These are phyloP conservation scores for Ectemnius lituratus DNA, from an alignment of 2,888 invertebrate genomes.

Conservation along the genomic window DNA sequence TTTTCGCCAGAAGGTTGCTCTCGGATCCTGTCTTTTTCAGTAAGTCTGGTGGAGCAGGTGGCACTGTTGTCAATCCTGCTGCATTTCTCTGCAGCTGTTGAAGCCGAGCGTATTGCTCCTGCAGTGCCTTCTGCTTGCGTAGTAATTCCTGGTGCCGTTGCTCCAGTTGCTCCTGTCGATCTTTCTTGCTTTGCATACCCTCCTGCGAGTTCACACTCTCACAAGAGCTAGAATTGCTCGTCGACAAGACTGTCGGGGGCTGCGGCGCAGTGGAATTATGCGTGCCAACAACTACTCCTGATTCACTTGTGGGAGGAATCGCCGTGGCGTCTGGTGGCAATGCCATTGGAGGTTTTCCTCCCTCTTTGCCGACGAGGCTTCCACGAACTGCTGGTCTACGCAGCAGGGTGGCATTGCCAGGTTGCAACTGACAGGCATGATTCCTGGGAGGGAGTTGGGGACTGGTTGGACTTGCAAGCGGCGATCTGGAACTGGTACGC, in stretches of 20 bases:
- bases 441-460: constrained; percentile 83
- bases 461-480: constrained; percentile 90
- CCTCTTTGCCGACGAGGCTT: constrained; percentile 45
- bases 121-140: constrained; percentile 91
- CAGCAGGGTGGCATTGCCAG: constrained; percentile 49
- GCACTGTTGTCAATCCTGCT: constrained; percentile 81
- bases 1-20: constrained; percentile 90
- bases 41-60: constrained; percentile 82
- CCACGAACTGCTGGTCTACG: constrained; percentile 50
- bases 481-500: constrained; percentile 93
- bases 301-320: constrained; percentile 26
- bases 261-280: constrained; percentile 54
- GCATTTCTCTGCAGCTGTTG: constrained; percentile 92
- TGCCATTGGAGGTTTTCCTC: constrained; percentile 71
- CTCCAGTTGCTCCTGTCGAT: constrained; percentile 88
- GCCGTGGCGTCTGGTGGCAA: constrained; percentile 59
- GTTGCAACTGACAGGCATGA: constrained; percentile 71
- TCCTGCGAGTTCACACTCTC: constrained; percentile 88
- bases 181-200: constrained; percentile 80
- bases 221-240: constrained; percentile 86
- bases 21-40: constrained; percentile 93
- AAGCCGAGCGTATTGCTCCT: constrained; percentile 93
- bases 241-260: constrained; percentile 74
- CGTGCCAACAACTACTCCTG: constrained; percentile 16
- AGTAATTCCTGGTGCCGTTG: constrained; percentile 93